A percentile compares a stretch with the other conserved stretches of the same genome.
Conservation (phyloP, 2,888 invertebrate genomes). For the Gerris lacustris region DNA sequence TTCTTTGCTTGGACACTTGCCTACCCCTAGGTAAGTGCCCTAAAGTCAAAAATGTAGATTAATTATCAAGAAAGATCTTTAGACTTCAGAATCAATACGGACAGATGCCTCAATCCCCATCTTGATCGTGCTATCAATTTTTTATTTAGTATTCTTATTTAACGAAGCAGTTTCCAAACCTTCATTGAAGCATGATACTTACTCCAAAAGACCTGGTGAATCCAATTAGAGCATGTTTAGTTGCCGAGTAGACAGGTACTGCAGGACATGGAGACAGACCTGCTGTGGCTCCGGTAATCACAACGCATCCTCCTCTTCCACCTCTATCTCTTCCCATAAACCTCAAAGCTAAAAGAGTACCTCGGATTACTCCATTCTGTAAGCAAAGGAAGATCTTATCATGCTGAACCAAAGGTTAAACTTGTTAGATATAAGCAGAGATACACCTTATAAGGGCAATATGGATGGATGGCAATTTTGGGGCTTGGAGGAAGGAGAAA, state of each 20-base stretch:
- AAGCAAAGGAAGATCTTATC: slow-evolving; percentile 30
- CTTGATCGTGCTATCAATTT: too few species aligned
- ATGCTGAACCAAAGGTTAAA: slow-evolving; percentile 7
- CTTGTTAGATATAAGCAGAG: neutral
- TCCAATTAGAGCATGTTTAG: slow-evolving; percentile 62
- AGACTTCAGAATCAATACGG: too few species aligned
- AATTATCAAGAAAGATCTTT: too few species aligned
- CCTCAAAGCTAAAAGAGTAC: slow-evolving; percentile 58
- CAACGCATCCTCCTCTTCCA: slow-evolving; percentile 57
- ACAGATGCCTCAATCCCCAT: too few species aligned
- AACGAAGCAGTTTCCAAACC: too few species aligned
- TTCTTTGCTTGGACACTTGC: too few species aligned
- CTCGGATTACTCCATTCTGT: slow-evolving; percentile 64
- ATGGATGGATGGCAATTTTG: too few species aligned
- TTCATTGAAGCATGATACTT: slow-evolving; percentile 31
- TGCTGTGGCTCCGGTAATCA: slow-evolving; percentile 63
- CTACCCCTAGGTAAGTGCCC: too few species aligned
- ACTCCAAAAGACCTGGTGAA: slow-evolving; percentile 62
- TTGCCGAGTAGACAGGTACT: slow-evolving; percentile 63
- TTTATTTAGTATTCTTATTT: too few species aligned
- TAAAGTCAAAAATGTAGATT: too few species aligned
- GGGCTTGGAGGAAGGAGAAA: too few species aligned
- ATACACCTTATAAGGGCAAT: slow-evolving; percentile 11
- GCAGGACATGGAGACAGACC: slow-evolving; percentile 56
- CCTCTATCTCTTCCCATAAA: slow-evolving; percentile 64